Percentiles rank a stretch among this genome's conserved stretches.
Conservation (phyloP, 2,888 invertebrate genomes). For the Erebia epiphron region DNA sequence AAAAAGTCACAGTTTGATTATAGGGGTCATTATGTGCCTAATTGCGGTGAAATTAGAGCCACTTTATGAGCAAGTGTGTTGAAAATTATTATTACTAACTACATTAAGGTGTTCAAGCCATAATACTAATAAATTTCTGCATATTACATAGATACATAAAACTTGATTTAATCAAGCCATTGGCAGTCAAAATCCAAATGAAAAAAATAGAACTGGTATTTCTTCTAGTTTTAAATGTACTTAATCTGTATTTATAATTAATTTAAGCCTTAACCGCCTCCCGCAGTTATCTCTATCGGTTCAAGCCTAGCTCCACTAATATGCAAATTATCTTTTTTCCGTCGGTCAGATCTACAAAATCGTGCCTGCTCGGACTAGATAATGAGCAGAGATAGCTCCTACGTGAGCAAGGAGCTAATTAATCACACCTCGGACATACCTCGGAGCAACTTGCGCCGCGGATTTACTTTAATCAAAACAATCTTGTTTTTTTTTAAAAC, state of each 20-base stretch:
- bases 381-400: constrained; percentile 65
- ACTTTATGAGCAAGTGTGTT: too few relatives aligned
- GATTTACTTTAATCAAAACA: constrained; percentile 68
- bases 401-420: constrained; percentile 66
- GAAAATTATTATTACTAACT: too few relatives aligned
- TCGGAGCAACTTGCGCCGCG: constrained; percentile 46
- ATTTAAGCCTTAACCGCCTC: constrained; percentile 16
- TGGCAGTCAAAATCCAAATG: background rate
- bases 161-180: background rate
- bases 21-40: too few relatives aligned
- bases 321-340: constrained; percentile 57
- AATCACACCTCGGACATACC: constrained; percentile 66
- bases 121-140: too few relatives aligned
- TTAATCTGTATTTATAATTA: constrained; percentile 26
- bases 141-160: background rate
- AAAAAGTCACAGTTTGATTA: too few relatives aligned
- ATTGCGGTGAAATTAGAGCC: too few relatives aligned
- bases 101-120: too few relatives aligned
- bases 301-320: constrained; percentile 46
- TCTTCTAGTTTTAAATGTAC: constrained; percentile 18
- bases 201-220: constrained; percentile 12
- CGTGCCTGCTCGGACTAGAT: constrained; percentile 68
- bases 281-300: constrained; percentile 33
- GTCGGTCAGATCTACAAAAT: constrained; percentile 61
- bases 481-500: constrained; percentile 34